phyloP scores from a whole-genome alignment of 2,113 vertebrate genomes.

The Oncorhynchus kisutch region DNA sequence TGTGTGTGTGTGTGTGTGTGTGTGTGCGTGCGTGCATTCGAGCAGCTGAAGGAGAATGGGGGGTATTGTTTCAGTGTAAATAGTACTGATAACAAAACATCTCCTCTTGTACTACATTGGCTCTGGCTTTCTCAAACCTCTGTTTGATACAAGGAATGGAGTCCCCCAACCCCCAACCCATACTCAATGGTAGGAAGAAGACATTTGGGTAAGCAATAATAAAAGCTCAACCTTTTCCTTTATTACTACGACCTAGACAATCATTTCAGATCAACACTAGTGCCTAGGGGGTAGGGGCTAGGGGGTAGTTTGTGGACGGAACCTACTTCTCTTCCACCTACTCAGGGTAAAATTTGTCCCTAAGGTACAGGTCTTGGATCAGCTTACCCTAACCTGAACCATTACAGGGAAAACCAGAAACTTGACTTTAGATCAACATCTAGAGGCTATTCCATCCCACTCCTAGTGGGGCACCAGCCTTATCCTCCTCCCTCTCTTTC shows the following conservation, averaged over 20 bases:
- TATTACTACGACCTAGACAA: no score
- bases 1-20: neutral
- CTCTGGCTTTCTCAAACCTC: slow-evolving; percentile 25
- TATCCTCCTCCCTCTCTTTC: slow-evolving; percentile 29
- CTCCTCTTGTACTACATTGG: slow-evolving; percentile 67
- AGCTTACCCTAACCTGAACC: neutral
- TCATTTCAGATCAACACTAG: no score
- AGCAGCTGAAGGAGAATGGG: slow-evolving; percentile 19
- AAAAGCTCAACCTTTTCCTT: no score
- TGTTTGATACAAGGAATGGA: neutral
- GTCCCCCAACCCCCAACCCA: neutral
- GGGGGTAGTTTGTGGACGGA: no score
- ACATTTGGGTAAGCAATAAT: neutral
- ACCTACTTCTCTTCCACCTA: slow-evolving; percentile 1
- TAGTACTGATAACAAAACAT: slow-evolving; percentile 75
- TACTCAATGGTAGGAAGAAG: neutral
- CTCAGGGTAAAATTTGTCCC: slow-evolving; percentile 14
- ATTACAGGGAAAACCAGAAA: neutral
- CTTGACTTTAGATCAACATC: slow-evolving; percentile 29
- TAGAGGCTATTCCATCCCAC: slow-evolving; percentile 10
- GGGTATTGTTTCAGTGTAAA: slow-evolving; percentile 80
- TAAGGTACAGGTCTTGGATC: neutral
- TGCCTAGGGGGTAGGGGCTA: no score
- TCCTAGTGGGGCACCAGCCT: slow-evolving; percentile 3
- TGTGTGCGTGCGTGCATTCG: slow-evolving; percentile 5